phyloP scores from a whole-genome alignment of 2,797 vertebrate species.

The Sebastiscus tertius region DNA sequence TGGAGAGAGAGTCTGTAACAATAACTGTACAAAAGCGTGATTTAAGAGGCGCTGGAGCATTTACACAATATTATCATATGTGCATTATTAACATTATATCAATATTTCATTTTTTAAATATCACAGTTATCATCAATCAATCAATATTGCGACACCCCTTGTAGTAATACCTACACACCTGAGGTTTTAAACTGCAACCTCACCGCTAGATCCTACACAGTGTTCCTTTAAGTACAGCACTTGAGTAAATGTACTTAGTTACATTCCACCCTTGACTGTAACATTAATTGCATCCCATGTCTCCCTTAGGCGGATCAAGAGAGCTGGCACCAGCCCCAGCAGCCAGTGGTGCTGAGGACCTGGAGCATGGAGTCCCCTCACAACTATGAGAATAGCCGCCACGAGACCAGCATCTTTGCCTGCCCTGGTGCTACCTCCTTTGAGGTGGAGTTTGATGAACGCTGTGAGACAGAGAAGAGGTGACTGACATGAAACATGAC shows the following conservation, averaged over 20 bases:
- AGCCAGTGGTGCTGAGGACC: slow-evolving; percentile 91
- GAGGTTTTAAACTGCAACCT: too few relatives aligned
- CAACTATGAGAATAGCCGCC: slow-evolving; percentile 96
- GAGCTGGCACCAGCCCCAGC: slow-evolving; percentile 90
- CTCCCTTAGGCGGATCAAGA: slow-evolving; percentile 87
- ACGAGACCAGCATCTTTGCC: slow-evolving; percentile 92
- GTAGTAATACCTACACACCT: neutral
- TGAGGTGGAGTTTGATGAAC: slow-evolving; percentile 98
- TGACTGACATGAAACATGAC: slow-evolving; percentile 51
- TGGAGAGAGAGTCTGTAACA: too few relatives aligned
- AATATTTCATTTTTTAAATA: too few relatives aligned
- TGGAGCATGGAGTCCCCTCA: slow-evolving; percentile 96
- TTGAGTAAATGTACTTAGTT: neutral
- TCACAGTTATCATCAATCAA: too few relatives aligned
- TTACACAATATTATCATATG: too few relatives aligned
- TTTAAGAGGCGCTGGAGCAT: too few relatives aligned
- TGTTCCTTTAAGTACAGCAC: neutral
- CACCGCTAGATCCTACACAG: too few relatives aligned
- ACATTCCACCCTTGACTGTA: neutral
- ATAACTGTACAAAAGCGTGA: too few relatives aligned
- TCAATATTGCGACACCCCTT: too few relatives aligned
- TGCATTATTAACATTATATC: too few relatives aligned
- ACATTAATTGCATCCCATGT: neutral
- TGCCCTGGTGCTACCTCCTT: slow-evolving; percentile 95
- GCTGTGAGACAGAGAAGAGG: slow-evolving; percentile 98